Base-by-base conservation (phyloP, 2,888 invertebrate species). In the Microplitis deprimator region DNA sequence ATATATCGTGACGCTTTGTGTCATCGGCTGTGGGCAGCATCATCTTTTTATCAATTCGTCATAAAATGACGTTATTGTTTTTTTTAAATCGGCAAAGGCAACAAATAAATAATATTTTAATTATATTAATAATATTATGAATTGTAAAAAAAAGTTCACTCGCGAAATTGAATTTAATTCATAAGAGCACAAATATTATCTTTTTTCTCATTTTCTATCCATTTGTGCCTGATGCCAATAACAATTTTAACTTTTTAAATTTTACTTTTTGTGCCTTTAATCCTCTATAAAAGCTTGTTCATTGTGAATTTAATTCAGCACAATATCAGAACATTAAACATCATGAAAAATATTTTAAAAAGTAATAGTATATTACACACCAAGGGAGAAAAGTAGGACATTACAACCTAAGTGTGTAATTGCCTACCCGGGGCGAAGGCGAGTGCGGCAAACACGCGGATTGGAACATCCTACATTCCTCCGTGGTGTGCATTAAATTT, bases 211-310 rank as follows among this genome's bases (percentile, higher is more conserved):
- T 73, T 29, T 65, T 50, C 38, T 67, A 74, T 77, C 68, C 76
- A 81, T 77, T 68, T 73, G 84, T 85, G 86, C 83, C 84, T 83
- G 83, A 85, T 84, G 83, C 81, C 50, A 50, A 50, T 50, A 82
- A 82, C 79, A 75, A 80, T 81, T 80, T 40, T 70, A 71, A 61
- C 81, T 79, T 81, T 71, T 85, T 86, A 83, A 77, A 79, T 81
- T 86, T 85, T 85, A 85, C 85, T 87, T 88, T 86, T 87, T 86
- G 87, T 87, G 86, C 89, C 85, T 88, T 83, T 40, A 50, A 81
- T 83, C 79, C 82, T 79, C 80, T 70, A 50, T 50, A 78, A 79
- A 79, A 60, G 76, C 76, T 80, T 72, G 73, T 76, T 78, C 70
- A 71, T 80, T 76, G 79, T 73, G 61, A 65, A 76, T 39, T 78